Conservation (phyloP, 2,888 invertebrate genomes). For the Eilema griseolum region DNA sequence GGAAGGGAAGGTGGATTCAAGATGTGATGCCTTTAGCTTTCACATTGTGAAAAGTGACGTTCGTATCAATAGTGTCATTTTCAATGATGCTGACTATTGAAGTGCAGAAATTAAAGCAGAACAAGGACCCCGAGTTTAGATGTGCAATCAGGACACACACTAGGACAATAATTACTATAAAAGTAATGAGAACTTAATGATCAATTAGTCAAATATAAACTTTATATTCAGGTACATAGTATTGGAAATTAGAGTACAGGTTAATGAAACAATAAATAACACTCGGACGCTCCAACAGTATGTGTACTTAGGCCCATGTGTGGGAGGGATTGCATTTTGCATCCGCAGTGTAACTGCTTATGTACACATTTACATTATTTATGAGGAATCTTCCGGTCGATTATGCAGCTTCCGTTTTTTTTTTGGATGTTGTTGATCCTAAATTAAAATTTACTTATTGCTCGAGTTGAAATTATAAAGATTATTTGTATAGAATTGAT, state of each 20-base stretch:
- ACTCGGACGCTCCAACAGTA: constrained; percentile 20
- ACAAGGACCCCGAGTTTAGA: no score
- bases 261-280: not conserved
- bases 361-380: constrained; percentile 37
- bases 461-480: not conserved
- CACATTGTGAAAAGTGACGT: no score
- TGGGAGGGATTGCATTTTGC: constrained; percentile 43
- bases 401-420: constrained; percentile 40
- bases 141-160: no score
- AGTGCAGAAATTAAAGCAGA: no score
- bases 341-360: constrained; percentile 46
- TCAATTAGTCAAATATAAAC: not conserved
- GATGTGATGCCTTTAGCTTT: no score
- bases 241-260: not conserved
- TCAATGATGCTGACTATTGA: no score
- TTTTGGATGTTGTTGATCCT: constrained; percentile 37
- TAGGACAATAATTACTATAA: no score
- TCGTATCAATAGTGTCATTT: no score
- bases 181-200: not conserved
- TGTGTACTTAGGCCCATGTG: constrained; percentile 45
- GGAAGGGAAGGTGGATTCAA: no score
- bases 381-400: constrained; percentile 42
- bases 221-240: not conserved
- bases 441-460: constrained; percentile 30
- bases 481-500: not conserved